These are phyloP conservation scores for Cassiopea andromeda DNA, from an alignment of 30 jellyfish, hydroid and myxozoan species.

Conservation along the genomic window DNA sequence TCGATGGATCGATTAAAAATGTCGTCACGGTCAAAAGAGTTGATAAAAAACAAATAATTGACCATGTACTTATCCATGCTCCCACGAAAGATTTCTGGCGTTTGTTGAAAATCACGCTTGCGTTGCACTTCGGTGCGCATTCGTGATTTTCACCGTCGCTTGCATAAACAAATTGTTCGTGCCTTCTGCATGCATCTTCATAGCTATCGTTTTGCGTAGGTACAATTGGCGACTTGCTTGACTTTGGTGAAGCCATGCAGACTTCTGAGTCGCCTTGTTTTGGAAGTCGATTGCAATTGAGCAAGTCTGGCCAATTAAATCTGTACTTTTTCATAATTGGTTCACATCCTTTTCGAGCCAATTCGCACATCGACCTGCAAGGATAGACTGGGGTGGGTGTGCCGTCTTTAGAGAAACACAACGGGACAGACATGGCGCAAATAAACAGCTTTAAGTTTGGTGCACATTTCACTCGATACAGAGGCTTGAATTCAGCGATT, in stretches of 20 bases:
- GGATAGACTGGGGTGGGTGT: slow-evolving; percentile 85
- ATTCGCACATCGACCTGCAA: slow-evolving; percentile 92
- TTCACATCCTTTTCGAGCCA: slow-evolving; percentile 89
- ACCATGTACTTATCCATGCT: slow-evolving; percentile 88
- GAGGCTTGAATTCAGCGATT: slow-evolving; percentile 83
- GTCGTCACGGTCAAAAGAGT: slow-evolving; percentile 86
- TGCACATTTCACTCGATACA: slow-evolving; percentile 77
- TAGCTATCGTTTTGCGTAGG: slow-evolving; percentile 7
- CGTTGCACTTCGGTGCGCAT: slow-evolving; percentile 82
- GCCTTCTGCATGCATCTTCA: slow-evolving; percentile 2
- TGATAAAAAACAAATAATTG: slow-evolving; percentile 85
- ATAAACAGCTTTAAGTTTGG: slow-evolving; percentile 77
- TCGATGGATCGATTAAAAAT: slow-evolving; percentile 74
- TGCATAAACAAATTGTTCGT: slow-evolving; percentile 67
- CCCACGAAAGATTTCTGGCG: slow-evolving; percentile 67
- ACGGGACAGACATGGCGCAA: slow-evolving; percentile 89
- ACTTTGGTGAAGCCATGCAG: slow-evolving; percentile 76
- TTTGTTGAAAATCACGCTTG: slow-evolving; percentile 51
- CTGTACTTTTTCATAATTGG: slow-evolving; percentile 81
- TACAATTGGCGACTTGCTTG: neutral
- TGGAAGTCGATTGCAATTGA: slow-evolving; percentile 76
- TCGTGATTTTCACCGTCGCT: slow-evolving; percentile 66
- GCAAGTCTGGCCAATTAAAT: slow-evolving; percentile 85
- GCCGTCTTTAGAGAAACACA: slow-evolving; percentile 77
- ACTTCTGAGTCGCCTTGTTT: slow-evolving; percentile 13